Conservation (phyloP, 2,888 invertebrate species). For the Conops quadrifasciatus region DNA sequence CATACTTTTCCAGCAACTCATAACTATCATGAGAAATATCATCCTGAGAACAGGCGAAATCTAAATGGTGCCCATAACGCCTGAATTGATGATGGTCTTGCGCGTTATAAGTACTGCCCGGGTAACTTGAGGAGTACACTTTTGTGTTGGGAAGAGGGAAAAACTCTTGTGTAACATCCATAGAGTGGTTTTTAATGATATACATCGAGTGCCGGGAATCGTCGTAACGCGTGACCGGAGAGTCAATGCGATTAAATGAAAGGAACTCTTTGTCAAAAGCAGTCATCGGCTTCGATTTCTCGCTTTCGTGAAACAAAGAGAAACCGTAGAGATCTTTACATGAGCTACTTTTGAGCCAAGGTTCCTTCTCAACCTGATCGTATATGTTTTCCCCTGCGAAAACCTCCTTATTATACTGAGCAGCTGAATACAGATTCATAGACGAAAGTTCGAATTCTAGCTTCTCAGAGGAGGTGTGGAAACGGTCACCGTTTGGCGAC, state of each 20-base stretch:
- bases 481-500: conserved; percentile 51
- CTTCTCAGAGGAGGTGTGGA: conserved; percentile 62
- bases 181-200: conserved; percentile 70
- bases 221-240: conserved; percentile 78
- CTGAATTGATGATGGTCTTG: conserved; percentile 64
- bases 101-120: conserved; percentile 77
- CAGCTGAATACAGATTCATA: conserved; percentile 69
- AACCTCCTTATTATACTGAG: conserved; percentile 55
- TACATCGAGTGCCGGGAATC: conserved; percentile 73
- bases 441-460: conserved; percentile 71
- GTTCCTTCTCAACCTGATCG: conserved; percentile 62
- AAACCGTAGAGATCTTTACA: conserved; percentile 84
- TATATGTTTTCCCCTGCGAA: conserved; percentile 59
- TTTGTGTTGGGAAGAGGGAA: conserved; percentile 72
- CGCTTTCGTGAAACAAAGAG: conserved; percentile 72
- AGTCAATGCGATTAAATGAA: conserved; percentile 69
- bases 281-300: conserved; percentile 65
- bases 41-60: conserved; percentile 77
- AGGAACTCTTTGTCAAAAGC: conserved; percentile 66
- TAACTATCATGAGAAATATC: conserved; percentile 90
- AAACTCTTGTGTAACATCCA: conserved; percentile 76
- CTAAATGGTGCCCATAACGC: conserved; percentile 67
- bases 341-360: conserved; percentile 82
- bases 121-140: conserved; percentile 86
- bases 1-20: conserved; percentile 82